Base-by-base conservation (phyloP, 2,113 vertebrate species). In the Colinus virginianus region DNA sequence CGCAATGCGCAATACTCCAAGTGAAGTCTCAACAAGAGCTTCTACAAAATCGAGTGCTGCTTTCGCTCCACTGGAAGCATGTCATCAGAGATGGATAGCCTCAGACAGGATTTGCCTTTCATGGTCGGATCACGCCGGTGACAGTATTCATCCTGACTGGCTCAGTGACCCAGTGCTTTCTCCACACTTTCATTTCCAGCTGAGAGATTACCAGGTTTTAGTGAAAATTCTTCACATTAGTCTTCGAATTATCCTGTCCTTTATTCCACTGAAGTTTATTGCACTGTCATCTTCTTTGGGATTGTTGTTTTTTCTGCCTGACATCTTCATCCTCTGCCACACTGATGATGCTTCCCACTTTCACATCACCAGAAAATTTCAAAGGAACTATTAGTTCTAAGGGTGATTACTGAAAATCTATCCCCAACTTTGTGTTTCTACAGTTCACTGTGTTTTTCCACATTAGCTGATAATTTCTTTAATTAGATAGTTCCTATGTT, bases 111-210 rank as follows among this genome's bases (percentile, higher is more conserved):
- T 92, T 94, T 85, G 81, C 45, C 62, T 88, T 95, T 91, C 91
- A 87, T 72, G 89, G 81, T 48, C 71, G 63, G 74, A 84, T 92
- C 87, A 76, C 78, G 13, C 1, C 23, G 43, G 68, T 90, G 91
- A 89, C 78, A 66, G 63, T 69, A 96, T 89, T 92, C 64, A 69
- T 84, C 43, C 84, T 87, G 89, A 90, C 91, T 78, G 74, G 34
- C 56, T 88, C 74, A 88, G 77, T 87, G 91, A 94, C 81, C 91
- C 63, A 53, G 40, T 66, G 48, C 40, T 82, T 91, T 78, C 81
- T 79, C 30, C 53, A 9, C 6, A 45, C 83, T 93, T 88, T 71
- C 74, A 82, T 84, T 87, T 92, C 25, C 58, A 95, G 78, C 15
- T 76, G 70, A 84, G 30, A 78, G 76, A 21, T 42, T 87, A n/a